phyloP scores from a whole-genome alignment of 2,797 vertebrate species.

The Danio tinwini region DNA sequence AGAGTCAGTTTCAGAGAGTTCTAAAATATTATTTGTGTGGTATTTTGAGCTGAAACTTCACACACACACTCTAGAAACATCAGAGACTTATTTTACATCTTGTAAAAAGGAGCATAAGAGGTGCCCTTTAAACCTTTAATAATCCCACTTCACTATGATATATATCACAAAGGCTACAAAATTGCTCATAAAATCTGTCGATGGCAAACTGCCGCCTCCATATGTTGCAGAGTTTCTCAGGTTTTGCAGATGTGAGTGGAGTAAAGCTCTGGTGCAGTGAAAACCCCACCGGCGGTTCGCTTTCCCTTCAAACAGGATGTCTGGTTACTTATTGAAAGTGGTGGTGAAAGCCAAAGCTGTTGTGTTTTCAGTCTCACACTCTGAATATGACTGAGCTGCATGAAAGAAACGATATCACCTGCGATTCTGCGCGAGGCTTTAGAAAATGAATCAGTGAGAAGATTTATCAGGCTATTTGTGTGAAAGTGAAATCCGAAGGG shows the following conservation, averaged over 20 bases:
- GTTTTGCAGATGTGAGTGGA: slow-evolving; percentile 62
- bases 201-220: too few species aligned
- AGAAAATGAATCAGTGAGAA: slow-evolving; percentile 56
- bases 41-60: too few species aligned
- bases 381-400: slow-evolving; percentile 69
- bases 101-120: too few species aligned
- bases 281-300: slow-evolving; percentile 73
- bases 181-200: too few species aligned
- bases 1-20: too few species aligned
- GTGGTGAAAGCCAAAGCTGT: slow-evolving; percentile 72
- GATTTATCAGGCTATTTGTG: slow-evolving; percentile 54
- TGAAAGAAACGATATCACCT: slow-evolving; percentile 53
- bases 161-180: too few species aligned
- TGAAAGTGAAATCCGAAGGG: slow-evolving; percentile 63
- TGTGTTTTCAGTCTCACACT: slow-evolving; percentile 73
- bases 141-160: too few species aligned
- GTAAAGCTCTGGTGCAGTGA: slow-evolving; percentile 62
- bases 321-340: slow-evolving; percentile 78
- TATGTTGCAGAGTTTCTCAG: slow-evolving; percentile 37
- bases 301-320: slow-evolving; percentile 79
- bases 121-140: too few species aligned
- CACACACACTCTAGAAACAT: too few species aligned
- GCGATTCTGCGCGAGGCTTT: slow-evolving; percentile 51
- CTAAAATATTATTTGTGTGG: too few species aligned
- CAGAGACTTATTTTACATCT: too few species aligned